Conservation (phyloP, 2,797 vertebrate species). For the Enteromius anoplus region DNA sequence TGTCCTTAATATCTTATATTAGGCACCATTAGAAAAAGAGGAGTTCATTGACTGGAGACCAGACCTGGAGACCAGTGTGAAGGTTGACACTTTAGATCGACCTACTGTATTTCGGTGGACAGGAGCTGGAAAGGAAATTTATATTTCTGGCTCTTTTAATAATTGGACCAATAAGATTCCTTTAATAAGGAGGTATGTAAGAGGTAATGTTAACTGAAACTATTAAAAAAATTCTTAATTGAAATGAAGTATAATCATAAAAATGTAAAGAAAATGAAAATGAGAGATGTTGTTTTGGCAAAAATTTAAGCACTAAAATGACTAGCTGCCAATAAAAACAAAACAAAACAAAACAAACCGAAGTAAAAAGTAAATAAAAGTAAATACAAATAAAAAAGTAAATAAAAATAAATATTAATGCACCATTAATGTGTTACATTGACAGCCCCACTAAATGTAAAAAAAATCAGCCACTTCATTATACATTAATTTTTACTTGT, state of each 20-base stretch:
- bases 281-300: neutral
- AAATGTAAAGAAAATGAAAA: neutral
- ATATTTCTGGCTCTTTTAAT: slow-evolving; percentile 94
- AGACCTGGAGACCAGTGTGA: slow-evolving; percentile 90
- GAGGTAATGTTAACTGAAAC: neutral
- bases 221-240: neutral
- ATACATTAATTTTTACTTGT: slow-evolving; percentile 3
- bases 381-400: too few species aligned
- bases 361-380: neutral
- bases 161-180: slow-evolving; percentile 96
- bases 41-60: slow-evolving; percentile 95
- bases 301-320: neutral
- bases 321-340: neutral
- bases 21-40: slow-evolving; percentile 90
- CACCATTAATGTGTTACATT: neutral
- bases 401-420: too few species aligned
- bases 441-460: neutral
- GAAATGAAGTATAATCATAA: neutral
- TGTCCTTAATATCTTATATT: neutral
- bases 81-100: slow-evolving; percentile 83
- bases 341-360: neutral
- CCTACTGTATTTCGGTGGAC: slow-evolving; percentile 98
- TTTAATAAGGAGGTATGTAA: slow-evolving; percentile 87
- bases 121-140: slow-evolving; percentile 93
- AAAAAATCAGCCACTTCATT: neutral